Evolutionary conservation across 2,797 vertebrate genomes (phyloP).

Genomic region (Furcifer pardalis): DNA sequence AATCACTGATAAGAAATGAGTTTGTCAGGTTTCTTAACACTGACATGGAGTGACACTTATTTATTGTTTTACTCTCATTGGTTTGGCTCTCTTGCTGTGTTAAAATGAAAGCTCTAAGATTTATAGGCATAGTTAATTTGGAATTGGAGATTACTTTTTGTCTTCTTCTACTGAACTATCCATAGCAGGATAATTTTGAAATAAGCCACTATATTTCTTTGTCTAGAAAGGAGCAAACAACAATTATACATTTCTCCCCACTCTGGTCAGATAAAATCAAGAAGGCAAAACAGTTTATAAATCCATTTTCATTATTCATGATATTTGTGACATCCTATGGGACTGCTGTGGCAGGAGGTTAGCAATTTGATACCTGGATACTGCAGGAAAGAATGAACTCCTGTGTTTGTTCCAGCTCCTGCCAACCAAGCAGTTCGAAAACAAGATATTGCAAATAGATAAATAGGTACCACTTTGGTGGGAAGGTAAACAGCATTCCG

Average conservation of each 20-base stretch:
- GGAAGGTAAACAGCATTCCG: too few relatives aligned
- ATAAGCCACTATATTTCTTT: constrained; percentile 40
- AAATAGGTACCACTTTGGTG: too few relatives aligned
- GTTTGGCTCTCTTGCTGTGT: constrained; percentile 44
- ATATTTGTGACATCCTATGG: not conserved
- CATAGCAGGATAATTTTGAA: constrained; percentile 55
- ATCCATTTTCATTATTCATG: constrained; percentile 40
- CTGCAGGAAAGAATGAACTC: too few relatives aligned
- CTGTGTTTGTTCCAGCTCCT: too few relatives aligned
- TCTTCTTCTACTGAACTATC: constrained; percentile 51
- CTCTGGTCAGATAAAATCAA: constrained; percentile 48
- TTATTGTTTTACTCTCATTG: constrained; percentile 52
- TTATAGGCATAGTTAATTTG: constrained; percentile 66
- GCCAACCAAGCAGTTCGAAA: too few relatives aligned
- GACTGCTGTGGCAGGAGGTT: too few relatives aligned
- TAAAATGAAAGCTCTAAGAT: constrained; percentile 52
- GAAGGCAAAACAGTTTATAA: constrained; percentile 43
- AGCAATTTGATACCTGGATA: too few relatives aligned
- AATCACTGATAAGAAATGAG: constrained; percentile 30
- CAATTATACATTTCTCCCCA: constrained; percentile 33
- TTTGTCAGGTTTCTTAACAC: constrained; percentile 33
- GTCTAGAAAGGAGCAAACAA: constrained; percentile 57
- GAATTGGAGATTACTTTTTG: constrained; percentile 63
- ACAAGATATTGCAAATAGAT: too few relatives aligned
- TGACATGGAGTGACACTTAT: constrained; percentile 55